Percentiles rank a stretch among this genome's conserved stretches.
Evolutionary conservation across 2,888 invertebrate genomes (phyloP).

Genomic region (Epiblema foenella): DNA sequence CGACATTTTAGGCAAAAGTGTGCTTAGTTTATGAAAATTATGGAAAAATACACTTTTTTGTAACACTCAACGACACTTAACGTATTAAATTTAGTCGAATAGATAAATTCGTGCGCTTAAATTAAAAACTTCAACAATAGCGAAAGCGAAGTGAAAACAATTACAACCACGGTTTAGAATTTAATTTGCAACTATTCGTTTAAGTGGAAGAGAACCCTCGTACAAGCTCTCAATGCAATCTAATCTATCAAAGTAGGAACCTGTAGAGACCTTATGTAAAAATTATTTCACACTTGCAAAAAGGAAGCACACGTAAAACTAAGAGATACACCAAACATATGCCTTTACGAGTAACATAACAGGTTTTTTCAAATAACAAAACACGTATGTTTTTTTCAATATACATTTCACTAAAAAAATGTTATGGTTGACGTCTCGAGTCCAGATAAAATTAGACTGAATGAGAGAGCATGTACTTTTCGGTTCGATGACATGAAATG

Average conservation of each 20-base stretch:
- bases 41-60: conserved; percentile 70
- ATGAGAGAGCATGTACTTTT: conserved; percentile 5
- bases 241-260: not conserved
- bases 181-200: conserved; percentile 34
- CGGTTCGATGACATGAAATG: not conserved
- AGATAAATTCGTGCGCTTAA: conserved; percentile 82
- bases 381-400: not conserved
- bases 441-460: not conserved
- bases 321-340: not conserved
- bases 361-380: not conserved
- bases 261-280: not conserved
- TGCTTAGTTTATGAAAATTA: conserved; percentile 72
- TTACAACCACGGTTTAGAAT: conserved; percentile 66
- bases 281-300: not conserved
- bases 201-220: not conserved
- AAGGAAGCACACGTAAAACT: not conserved
- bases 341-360: no score
- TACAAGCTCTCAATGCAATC: conserved; percentile 5
- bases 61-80: conserved; percentile 65
- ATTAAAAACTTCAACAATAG: conserved; percentile 65
- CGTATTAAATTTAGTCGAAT: conserved; percentile 65
- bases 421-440: no score
- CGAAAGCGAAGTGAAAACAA: conserved; percentile 64
- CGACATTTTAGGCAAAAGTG: conserved; percentile 81
- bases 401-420: no score